Percentiles rank a stretch among this genome's conserved stretches.
phyloP scores from a whole-genome alignment of 2,113 vertebrate species.

The Zosterops pallidus region DNA sequence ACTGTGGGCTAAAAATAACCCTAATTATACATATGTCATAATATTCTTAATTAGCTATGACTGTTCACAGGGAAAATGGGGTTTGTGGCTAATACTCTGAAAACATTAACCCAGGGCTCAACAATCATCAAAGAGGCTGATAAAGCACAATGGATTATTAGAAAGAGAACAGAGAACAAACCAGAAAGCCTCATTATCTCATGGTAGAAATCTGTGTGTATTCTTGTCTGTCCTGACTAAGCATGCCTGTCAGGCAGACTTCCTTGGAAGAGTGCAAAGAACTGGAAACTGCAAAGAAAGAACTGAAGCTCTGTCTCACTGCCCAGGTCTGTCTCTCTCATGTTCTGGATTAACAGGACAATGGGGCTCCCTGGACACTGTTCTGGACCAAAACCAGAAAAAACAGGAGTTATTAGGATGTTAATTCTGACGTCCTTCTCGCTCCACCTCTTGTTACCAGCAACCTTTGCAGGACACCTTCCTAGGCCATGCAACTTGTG shows the following conservation, averaged over 20 bases:
- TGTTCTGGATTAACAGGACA: background rate
- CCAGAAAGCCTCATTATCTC: conserved; percentile 24
- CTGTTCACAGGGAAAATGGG: background rate
- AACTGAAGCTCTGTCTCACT: background rate
- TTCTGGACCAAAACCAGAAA: background rate
- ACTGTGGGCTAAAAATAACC: conserved; percentile 30
- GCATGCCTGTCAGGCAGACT: background rate
- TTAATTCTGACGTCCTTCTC: background rate
- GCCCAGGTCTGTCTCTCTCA: background rate
- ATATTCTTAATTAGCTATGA: conserved; percentile 13
- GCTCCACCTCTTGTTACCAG: background rate
- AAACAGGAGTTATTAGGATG: background rate
- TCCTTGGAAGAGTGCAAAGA: background rate
- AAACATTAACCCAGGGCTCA: conserved; percentile 5
- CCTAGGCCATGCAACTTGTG: background rate
- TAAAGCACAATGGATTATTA: background rate
- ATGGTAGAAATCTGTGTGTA: background rate
- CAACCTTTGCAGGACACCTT: background rate
- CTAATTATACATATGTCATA: background rate
- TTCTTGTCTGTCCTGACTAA: background rate
- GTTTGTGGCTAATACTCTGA: conserved; percentile 25
- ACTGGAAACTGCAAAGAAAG: background rate
- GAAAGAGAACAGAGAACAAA: background rate
- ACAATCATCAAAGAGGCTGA: background rate
- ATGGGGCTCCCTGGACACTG: background rate